phyloP scores from a whole-genome alignment of 2,113 vertebrate species.

The Psittacara wagleri region DNA sequence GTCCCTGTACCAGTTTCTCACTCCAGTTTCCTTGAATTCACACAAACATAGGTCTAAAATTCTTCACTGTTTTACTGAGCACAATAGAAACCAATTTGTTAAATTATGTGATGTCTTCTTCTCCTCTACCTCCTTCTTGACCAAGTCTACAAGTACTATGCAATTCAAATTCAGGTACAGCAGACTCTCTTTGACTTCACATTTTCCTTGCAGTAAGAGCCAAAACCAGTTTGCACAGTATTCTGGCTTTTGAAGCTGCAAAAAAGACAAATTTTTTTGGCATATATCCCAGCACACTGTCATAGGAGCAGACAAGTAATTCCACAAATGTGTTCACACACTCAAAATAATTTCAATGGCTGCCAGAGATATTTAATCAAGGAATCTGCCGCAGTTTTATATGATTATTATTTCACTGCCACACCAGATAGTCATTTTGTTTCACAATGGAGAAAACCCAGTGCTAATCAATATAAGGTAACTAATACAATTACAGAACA shows the following conservation, averaged over 20 bases:
- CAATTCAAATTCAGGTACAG: neutral
- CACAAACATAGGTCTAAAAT: neutral
- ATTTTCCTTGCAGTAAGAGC: neutral
- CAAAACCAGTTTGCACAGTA: neutral
- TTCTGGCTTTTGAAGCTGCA: neutral
- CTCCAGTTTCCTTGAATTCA: neutral
- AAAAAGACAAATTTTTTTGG: neutral
- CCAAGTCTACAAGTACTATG: neutral
- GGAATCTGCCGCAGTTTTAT: neutral
- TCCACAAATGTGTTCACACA: slow-evolving; percentile 32
- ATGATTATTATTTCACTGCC: neutral
- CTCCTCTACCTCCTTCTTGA: neutral
- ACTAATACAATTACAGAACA: neutral
- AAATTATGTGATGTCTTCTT: neutral
- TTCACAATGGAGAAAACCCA: neutral
- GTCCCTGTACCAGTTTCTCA: neutral
- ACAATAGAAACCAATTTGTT: neutral
- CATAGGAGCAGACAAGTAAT: slow-evolving; percentile 16
- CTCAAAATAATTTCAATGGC: slow-evolving; percentile 19
- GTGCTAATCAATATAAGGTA: neutral
- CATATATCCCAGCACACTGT: neutral
- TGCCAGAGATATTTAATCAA: slow-evolving; percentile 38
- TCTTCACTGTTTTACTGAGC: neutral
- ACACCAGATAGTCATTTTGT: neutral
- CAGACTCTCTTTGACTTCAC: neutral